A percentile compares a stretch with the other conserved stretches of the same genome.
These are phyloP conservation scores for Magallana gigas DNA, from an alignment of 1,140 invertebrate genomes.

Conservation along the genomic window DNA sequence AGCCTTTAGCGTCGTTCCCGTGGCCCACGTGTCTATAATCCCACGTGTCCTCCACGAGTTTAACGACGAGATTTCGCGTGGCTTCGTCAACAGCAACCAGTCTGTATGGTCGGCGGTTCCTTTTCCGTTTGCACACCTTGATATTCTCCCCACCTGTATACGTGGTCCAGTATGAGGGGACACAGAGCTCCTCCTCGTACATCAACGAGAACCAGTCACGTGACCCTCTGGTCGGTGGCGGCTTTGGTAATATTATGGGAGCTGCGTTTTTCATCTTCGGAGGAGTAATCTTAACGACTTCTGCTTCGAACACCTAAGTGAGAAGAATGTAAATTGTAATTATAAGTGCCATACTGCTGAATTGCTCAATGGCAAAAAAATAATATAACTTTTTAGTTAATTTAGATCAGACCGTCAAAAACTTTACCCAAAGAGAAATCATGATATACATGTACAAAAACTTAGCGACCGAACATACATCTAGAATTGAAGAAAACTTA, in stretches of 20 bases:
- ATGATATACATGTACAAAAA: too few relatives aligned
- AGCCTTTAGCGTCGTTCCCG: slow-evolving; percentile 63
- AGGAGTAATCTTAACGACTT: background rate
- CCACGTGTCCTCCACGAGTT: slow-evolving; percentile 64
- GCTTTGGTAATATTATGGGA: background rate
- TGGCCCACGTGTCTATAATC: slow-evolving; percentile 56
- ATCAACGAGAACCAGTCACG: slow-evolving; percentile 55
- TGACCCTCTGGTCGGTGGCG: slow-evolving; percentile 36
- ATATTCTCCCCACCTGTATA: slow-evolving; percentile 51
- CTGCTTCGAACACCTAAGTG: background rate
- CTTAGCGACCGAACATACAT: too few relatives aligned
- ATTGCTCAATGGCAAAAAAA: too few relatives aligned
- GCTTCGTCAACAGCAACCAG: slow-evolving; percentile 50
- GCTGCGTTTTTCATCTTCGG: background rate
- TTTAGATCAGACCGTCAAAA: too few relatives aligned
- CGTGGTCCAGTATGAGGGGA: slow-evolving; percentile 60
- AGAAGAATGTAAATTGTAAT: background rate
- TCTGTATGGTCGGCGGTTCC: slow-evolving; percentile 21
- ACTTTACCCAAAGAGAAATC: too few relatives aligned
- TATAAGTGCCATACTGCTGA: too few relatives aligned
- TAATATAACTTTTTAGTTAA: too few relatives aligned
- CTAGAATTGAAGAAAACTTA: background rate
- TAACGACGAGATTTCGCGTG: slow-evolving; percentile 57
- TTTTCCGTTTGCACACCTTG: slow-evolving; percentile 49
- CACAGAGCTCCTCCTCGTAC: slow-evolving; percentile 47